These are phyloP conservation scores for Parazoanthus darwini DNA, from an alignment of 92 coral and sea anemone species.

Conservation along the genomic window DNA sequence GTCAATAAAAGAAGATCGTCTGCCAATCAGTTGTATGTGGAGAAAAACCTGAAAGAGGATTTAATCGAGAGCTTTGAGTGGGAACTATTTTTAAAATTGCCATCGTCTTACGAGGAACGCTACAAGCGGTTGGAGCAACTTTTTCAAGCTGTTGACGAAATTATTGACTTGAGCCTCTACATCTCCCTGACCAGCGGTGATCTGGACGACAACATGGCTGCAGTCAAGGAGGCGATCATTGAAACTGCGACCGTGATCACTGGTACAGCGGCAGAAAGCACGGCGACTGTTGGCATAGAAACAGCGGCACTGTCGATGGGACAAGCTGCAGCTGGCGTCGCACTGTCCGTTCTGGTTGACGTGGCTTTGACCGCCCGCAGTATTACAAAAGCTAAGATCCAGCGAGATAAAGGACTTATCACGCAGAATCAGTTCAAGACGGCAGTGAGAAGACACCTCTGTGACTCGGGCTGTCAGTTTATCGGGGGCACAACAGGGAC, in stretches of 20 bases:
- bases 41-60: constrained; percentile 57
- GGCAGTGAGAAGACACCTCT: constrained; percentile 78
- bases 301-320: constrained; percentile 98
- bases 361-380: constrained; percentile 93
- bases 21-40: constrained; percentile 39
- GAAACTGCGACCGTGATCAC: constrained; percentile 96
- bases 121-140: constrained; percentile 59
- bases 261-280: constrained; percentile 98
- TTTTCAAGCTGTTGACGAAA: constrained; percentile 79
- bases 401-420: constrained; percentile 86
- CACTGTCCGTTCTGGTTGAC: constrained; percentile 90
- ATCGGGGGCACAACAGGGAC: constrained; percentile 99
- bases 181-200: constrained; percentile 62
- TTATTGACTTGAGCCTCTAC: constrained; percentile 68
- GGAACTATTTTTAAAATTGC: constrained; percentile 62
- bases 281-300: constrained; percentile 99
- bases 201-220: constrained; percentile 56
- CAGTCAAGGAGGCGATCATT: constrained; percentile 82
- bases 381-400: constrained; percentile 87
- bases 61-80: constrained; percentile 59
- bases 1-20: constrained; percentile 42
- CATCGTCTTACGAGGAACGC: constrained; percentile 57
- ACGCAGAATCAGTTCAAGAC: constrained; percentile 84
- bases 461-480: constrained; percentile 97
- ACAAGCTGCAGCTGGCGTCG: constrained; percentile 99